phyloP scores from a whole-genome alignment of 2,797 vertebrate genomes.

The Chloroceryle inda region DNA sequence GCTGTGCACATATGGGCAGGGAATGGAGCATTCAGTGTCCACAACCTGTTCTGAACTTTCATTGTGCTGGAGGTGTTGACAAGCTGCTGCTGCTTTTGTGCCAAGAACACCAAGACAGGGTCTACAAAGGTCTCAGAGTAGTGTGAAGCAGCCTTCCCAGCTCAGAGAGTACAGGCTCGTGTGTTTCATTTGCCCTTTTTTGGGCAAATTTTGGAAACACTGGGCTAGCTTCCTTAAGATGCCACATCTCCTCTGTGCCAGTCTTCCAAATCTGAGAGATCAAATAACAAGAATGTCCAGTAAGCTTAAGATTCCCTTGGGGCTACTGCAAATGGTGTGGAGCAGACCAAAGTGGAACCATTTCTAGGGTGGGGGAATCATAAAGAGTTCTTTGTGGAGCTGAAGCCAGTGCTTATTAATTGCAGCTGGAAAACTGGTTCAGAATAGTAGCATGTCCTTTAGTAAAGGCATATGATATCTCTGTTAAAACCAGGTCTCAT shows the following conservation, averaged over 20 bases:
- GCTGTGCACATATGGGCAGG: background rate
- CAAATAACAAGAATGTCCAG: background rate
- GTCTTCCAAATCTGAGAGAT: background rate
- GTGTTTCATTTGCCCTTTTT: background rate
- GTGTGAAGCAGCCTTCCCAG: background rate
- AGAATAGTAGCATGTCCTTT: background rate
- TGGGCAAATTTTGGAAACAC: background rate
- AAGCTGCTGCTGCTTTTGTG: background rate
- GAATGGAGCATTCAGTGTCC: background rate
- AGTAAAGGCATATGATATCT: background rate
- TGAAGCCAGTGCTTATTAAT: slow-evolving; percentile 12
- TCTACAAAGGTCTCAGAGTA: background rate
- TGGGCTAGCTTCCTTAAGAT: background rate
- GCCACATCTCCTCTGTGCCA: background rate
- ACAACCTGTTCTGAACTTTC: background rate
- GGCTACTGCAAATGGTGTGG: background rate
- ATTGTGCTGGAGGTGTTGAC: background rate
- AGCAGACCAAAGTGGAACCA: background rate
- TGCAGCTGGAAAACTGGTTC: slow-evolving; percentile 16
- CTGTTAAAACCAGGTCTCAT: slow-evolving; percentile 10
- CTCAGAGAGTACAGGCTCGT: background rate
- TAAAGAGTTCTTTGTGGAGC: slow-evolving; percentile 12
- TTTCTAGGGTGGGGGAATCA: background rate
- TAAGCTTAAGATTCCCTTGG: background rate
- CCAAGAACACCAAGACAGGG: background rate